Evolutionary conservation across 2,113 vertebrate genomes (phyloP).

Genomic region (Onychostoma macrolepis): DNA sequence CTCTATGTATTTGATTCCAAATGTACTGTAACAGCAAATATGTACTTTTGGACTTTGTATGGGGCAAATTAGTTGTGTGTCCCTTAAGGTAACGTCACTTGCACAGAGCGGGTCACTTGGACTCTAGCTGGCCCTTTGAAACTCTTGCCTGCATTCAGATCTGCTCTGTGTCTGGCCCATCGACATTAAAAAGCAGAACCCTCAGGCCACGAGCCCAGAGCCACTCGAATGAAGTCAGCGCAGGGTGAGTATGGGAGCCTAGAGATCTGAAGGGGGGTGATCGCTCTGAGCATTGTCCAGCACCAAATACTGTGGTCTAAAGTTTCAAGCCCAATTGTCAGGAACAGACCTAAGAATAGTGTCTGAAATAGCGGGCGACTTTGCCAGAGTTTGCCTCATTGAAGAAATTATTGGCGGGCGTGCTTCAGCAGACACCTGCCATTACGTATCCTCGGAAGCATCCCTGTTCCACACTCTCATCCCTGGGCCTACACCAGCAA

Average conservation of each 20-base stretch:
- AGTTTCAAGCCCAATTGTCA: slow-evolving; percentile 44
- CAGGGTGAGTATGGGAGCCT: neutral
- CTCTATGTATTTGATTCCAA: slow-evolving; percentile 52
- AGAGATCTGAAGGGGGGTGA: slow-evolving; percentile 13
- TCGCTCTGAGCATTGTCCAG: slow-evolving; percentile 38
- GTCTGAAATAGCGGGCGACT: slow-evolving; percentile 35
- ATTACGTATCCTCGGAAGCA: slow-evolving; percentile 56
- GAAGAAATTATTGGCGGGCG: slow-evolving; percentile 44
- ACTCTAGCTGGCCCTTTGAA: slow-evolving; percentile 22
- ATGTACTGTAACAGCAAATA: slow-evolving; percentile 59
- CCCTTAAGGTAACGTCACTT: slow-evolving; percentile 59
- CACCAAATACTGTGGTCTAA: slow-evolving; percentile 27
- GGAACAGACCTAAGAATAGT: slow-evolving; percentile 57
- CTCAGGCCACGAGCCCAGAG: slow-evolving; percentile 34
- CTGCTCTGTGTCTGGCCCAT: slow-evolving; percentile 30
- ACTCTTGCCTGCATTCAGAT: slow-evolving; percentile 15
- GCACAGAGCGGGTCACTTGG: slow-evolving; percentile 28
- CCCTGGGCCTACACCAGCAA: slow-evolving; percentile 52
- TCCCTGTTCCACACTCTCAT: slow-evolving; percentile 53
- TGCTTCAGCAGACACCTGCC: slow-evolving; percentile 56
- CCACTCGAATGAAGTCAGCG: slow-evolving; percentile 30
- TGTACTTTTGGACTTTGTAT: slow-evolving; percentile 33
- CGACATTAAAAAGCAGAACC: slow-evolving; percentile 13
- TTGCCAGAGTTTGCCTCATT: slow-evolving; percentile 56
- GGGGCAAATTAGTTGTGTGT: slow-evolving; percentile 55